Conservation (phyloP, 2,113 vertebrate species). For the Smithornis capensis region DNA sequence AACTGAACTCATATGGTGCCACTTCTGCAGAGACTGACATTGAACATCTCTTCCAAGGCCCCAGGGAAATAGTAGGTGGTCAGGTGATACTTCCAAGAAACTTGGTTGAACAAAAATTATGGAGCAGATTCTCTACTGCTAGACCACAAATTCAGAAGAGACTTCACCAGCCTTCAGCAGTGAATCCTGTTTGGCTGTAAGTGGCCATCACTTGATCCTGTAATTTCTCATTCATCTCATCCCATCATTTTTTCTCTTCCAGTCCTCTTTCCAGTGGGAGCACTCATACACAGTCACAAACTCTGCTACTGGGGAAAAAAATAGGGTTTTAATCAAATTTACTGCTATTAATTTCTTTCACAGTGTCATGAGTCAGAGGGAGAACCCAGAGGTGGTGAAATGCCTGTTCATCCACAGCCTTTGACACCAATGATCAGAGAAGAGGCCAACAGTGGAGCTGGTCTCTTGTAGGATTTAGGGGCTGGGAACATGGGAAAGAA, state of each 20-base stretch:
- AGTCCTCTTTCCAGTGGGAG: neutral
- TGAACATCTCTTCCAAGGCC: neutral
- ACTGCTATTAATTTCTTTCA: neutral
- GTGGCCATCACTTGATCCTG: neutral
- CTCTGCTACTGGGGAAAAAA: neutral
- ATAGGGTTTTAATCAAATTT: neutral
- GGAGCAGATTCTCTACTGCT: neutral
- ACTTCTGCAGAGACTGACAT: neutral
- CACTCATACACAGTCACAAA: neutral
- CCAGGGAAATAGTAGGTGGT: neutral
- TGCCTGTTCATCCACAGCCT: neutral
- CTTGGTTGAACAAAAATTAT: neutral
- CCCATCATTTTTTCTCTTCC: conserved; percentile 34
- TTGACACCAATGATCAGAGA: neutral
- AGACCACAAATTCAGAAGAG: neutral
- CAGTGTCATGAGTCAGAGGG: neutral
- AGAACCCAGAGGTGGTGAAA: neutral
- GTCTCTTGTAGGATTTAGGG: neutral
- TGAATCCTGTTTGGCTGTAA: neutral
- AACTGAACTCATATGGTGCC: accelerated
- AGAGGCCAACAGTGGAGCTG: neutral
- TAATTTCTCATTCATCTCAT: neutral
- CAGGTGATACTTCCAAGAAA: neutral
- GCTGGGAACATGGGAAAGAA: neutral
- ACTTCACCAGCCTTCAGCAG: neutral